Evolutionary conservation across 2,888 invertebrate genomes (phyloP), one percentile per base, ranked within the genome.

Genomic region (Lycia hirtaria): DNA sequence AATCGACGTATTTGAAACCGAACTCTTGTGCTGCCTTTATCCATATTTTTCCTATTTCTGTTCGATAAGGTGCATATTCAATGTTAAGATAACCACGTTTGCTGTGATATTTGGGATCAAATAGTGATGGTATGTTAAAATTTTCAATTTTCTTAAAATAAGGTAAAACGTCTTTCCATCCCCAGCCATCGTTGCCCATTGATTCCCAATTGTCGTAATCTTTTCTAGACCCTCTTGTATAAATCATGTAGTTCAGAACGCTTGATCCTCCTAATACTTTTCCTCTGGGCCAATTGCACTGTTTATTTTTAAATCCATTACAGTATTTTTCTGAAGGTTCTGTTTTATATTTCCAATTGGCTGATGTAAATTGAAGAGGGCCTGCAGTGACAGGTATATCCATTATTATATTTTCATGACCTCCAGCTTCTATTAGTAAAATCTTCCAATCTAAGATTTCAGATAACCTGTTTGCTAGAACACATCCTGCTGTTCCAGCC

Each of bases 291-390:
- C 93, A 93, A 4, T 68, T 67, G 10, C 78, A 75, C 37, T 72
- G 28, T 33, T 73, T 67, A 55, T 76, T 67, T 49, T 68, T 66
- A 24, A 80, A 84, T 94, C 95, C 96, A 68, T 95, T 32, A 14
- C 85, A 76, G 95, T 96, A 0, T 94, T 92, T 28, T 91, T 94
- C 19, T 94, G 94, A 74, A 95, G 94, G 0, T 96, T 95, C 71
- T 96, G 96, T 96, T 79, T 95, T 96, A 80, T 96, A 97, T 75
- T 96, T 94, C 97, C 97, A 97, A 78, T 97, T 97, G 49, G 26
- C 28, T 33, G 20, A 40, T 19, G 19, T 41, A 10, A 22, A 37
- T 17, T 22, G 37, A 24, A 15, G 14, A 10, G 22, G 6, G 17
- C 12, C 41, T 7, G n/a, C 12, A 19, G 1, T 20, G 19, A 22